Evolutionary conservation across 2,113 vertebrate genomes (phyloP), one percentile per base, ranked within the genome.

Genomic region (Sporophila hypoxantha): DNA sequence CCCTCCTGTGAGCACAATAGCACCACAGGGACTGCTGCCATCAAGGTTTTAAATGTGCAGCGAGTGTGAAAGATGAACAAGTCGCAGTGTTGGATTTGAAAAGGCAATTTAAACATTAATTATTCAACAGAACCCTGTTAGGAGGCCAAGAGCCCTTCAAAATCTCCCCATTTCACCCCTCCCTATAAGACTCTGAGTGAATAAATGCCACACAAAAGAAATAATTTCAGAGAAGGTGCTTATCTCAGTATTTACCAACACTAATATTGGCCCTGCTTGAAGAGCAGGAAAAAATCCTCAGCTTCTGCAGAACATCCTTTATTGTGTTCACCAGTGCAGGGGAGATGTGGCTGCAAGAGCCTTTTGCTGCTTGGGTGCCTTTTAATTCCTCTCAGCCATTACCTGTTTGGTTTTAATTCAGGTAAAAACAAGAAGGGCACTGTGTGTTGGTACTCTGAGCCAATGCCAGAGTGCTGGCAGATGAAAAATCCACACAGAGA

Each of bases 21-120:
- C 79, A 66, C 79, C 76, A 9, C 50, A 6, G 92, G 89, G 92
- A 84, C 78, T 6, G 14, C 62, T 82, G 91, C 93, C 92, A 76
- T 44, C 39, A 3, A 59, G 84, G 76, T 46, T 52, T 87, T 69
- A 41, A 66, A 84, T 46, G 89, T 52, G 91, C 75, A 88, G 34
- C 0, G 11, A 83, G 82, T 26, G 76, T 34, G 85, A 62, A 73
- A 50, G 66, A 62, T 44, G 77, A 92, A 66, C 70, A 76, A 69
- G 82, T 64, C 47, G 14, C 62, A 85, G 69, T 29, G 44, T 55
- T 7, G 47, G 59, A 53, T 89, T 78, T 81, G 77, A 94, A 94
- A 93, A 93, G 74, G 76, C 80, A 76, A 78, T 87, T 94, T 80
- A 70, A 91, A 75, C 73, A 87, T 82, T 66, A 88, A 80, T 90